Base-by-base conservation (phyloP, 2,113 vertebrate species). In the Odocoileus virginianus region DNA sequence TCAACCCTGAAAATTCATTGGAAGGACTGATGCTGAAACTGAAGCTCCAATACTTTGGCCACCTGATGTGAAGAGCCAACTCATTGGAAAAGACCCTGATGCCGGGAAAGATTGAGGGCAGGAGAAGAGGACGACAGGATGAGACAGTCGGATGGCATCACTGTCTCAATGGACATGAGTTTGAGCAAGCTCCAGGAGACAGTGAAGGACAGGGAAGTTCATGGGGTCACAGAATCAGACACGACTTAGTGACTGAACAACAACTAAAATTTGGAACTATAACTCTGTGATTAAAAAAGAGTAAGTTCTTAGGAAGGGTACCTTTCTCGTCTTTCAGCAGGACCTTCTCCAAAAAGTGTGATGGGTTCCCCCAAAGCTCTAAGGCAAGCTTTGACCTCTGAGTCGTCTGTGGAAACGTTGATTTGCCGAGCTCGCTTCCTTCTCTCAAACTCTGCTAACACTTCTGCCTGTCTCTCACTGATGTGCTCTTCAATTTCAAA, bases 401-500 rank as follows among this genome's bases (percentile, higher is more conserved):
- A 99, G 89, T 99, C 99, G 0, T 99, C 99, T 0, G 99, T 99
- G 96, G 99, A 99, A 7, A 99, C 99, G 0, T 99, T 99, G 98
- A 99, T 99, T 97, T 99, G 99, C 76, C 99, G 97, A 0, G 99
- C 99, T 93, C 99, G 98, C 88, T 99, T 99, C 58, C 99, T 99
- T 81, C 99, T 99, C 98, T 99, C 99, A 13, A 99, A 99, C 78
- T 99, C 99, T 0, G 99, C 99, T 55, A 99, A 98, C 0, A 99
- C 99, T 50, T 99, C 99, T 0, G 99, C 99, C 98, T 99, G 99
- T 0, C 99, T 98, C 98, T 99, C 99, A 2, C 99, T 99, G 98
- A 99, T 99, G 79, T 99, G 99, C 21, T 99, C 99, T 85, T 99
- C 99, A 12, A 99, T 98, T 81, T 99, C 99, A 98, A 99, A 98